Evolutionary conservation across 2,113 vertebrate species (phyloP).

Genomic region (Chionomys nivalis): DNA sequence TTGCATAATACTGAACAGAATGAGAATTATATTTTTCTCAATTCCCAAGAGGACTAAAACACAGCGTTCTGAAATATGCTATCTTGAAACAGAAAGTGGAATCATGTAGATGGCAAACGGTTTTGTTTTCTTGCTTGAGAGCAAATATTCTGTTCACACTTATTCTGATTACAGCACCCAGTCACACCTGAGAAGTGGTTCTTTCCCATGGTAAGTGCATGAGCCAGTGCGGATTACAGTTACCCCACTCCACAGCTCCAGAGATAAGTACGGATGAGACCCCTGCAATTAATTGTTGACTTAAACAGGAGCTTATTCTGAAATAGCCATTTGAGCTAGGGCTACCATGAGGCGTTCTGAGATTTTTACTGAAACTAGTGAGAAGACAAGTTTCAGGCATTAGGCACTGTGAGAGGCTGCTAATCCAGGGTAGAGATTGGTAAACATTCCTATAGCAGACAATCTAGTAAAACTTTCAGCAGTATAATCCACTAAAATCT

Average conservation of each 20-base stretch:
- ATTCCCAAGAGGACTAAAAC: neutral
- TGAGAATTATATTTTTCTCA: neutral
- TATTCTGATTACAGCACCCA: neutral
- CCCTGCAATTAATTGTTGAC: neutral
- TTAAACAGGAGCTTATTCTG: neutral
- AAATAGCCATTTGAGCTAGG: neutral
- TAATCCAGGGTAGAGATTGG: neutral
- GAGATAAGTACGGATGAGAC: neutral
- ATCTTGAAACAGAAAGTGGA: neutral
- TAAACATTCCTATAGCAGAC: neutral
- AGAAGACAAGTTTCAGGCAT: neutral
- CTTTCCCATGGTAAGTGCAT: neutral
- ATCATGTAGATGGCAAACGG: neutral
- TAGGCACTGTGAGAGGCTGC: neutral
- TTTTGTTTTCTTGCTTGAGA: neutral
- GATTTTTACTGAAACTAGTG: neutral
- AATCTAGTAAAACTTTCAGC: slow-evolving; percentile 4
- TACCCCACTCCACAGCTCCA: neutral
- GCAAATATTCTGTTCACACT: neutral
- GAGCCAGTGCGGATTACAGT: neutral
- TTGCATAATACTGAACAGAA: neutral
- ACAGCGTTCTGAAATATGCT: neutral
- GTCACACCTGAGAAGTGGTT: neutral
- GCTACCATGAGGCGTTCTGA: neutral
- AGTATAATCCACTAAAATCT: neutral